A percentile compares a stretch with the other conserved stretches of the same genome.
phyloP scores from a whole-genome alignment of 2,113 vertebrate genomes.

The Protomyctophum bolini region DNA sequence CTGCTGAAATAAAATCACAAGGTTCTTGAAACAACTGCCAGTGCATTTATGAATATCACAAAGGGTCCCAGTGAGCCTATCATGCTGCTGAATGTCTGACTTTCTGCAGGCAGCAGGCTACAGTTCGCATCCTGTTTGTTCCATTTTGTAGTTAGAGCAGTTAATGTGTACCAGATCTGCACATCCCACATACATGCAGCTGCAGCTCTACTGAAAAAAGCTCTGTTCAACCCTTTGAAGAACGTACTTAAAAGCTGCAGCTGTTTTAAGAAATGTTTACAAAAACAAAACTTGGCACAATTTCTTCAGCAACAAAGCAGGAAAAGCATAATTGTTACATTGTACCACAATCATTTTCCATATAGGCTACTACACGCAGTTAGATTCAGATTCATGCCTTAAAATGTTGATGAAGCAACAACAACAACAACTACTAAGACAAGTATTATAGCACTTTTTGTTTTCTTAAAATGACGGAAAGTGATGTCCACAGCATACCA shows the following conservation, averaged over 20 bases:
- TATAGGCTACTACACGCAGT: no score
- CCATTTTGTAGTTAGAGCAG: slow-evolving; percentile 21
- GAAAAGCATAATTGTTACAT: no score
- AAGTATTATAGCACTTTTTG: not conserved
- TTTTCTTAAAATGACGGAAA: not conserved
- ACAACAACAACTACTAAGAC: not conserved
- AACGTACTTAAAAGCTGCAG: not conserved
- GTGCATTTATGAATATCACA: not conserved
- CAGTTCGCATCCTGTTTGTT: slow-evolving; percentile 3
- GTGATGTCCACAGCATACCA: not conserved
- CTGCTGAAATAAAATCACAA: slow-evolving; percentile 22
- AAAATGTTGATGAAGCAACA: not conserved
- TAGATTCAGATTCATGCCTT: not conserved
- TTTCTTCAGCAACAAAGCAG: no score
- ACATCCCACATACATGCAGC: not conserved
- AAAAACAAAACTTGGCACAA: no score
- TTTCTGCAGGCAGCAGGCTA: not conserved
- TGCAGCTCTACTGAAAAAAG: not conserved
- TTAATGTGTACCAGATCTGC: slow-evolving; percentile 37
- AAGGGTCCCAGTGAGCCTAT: not conserved
- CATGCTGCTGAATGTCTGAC: not conserved
- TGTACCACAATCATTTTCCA: no score
- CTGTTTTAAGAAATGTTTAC: not conserved
- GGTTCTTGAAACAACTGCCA: slow-evolving; percentile 27
- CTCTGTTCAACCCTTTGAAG: no score